Conservation (phyloP, 2,797 vertebrate species). For the Tragopan temminckii region DNA sequence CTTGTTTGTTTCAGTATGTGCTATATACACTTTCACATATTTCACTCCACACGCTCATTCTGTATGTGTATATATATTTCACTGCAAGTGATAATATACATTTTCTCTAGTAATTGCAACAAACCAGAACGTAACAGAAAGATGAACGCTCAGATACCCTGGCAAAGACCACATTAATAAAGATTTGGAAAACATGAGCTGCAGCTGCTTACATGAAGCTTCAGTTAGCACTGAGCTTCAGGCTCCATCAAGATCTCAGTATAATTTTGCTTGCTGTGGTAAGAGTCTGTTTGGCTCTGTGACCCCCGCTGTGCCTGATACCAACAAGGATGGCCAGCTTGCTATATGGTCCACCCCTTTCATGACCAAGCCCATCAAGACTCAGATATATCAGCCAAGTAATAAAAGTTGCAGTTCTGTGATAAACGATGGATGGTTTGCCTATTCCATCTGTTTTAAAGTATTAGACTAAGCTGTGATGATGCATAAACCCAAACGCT, state of each 20-base stretch:
- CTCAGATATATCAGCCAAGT: not conserved
- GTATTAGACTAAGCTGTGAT: not conserved
- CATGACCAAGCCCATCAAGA: not conserved
- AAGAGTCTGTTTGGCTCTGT: not conserved
- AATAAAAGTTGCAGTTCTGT: not conserved
- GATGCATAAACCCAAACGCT: not conserved
- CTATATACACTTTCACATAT: not conserved
- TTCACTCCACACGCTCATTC: constrained; percentile 18
- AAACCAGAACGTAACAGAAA: not conserved
- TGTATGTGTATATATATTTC: constrained; percentile 57
- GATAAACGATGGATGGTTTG: not conserved
- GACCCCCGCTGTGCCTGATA: not conserved
- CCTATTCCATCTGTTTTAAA: not conserved
- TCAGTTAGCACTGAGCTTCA: not conserved
- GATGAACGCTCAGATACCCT: not conserved
- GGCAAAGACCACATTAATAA: not conserved
- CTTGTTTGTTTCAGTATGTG: constrained; percentile 32
- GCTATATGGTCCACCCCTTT: not conserved
- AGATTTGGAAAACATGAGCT: not conserved
- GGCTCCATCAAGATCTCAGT: not conserved
- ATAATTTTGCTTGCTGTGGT: not conserved
- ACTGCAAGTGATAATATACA: constrained; percentile 40
- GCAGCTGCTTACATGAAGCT: not conserved
- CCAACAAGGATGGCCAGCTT: not conserved
- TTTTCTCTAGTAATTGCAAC: constrained; percentile 16